A percentile compares a stretch with the other conserved stretches of the same genome.
Conservation (phyloP, 2,113 vertebrate species). For the Bujurquina vittata region DNA sequence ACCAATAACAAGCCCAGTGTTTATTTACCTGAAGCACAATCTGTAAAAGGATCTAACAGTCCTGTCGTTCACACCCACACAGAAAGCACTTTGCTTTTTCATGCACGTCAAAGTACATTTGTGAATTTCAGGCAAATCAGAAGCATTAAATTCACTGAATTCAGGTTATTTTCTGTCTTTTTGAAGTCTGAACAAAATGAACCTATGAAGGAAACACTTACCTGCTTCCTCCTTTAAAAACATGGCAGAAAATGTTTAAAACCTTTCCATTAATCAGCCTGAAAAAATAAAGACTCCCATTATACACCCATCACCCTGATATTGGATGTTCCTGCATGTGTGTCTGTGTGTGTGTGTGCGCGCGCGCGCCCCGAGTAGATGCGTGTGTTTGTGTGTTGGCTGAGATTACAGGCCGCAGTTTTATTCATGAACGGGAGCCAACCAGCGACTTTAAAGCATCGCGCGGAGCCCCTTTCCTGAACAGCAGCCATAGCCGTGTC, state of each 20-base stretch:
- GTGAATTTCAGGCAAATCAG: background rate
- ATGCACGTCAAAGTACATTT: background rate
- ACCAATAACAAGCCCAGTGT: background rate
- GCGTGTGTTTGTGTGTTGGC: conserved; percentile 53
- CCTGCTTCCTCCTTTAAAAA: conserved; percentile 35
- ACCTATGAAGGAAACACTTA: conserved; percentile 29
- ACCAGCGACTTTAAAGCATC: conserved; percentile 77
- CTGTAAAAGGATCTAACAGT: background rate
- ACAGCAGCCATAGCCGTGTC: conserved; percentile 90
- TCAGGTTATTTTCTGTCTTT: conserved; percentile 21
- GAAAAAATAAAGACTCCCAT: conserved; percentile 64
- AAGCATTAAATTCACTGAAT: background rate
- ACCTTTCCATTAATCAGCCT: conserved; percentile 61
- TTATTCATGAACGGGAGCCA: conserved; percentile 80
- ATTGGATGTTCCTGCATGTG: conserved; percentile 52
- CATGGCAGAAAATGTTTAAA: conserved; percentile 37
- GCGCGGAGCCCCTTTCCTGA: conserved; percentile 80
- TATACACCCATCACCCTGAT: conserved; percentile 56
- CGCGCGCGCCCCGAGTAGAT: conserved; percentile 16
- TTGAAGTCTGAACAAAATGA: conserved; percentile 15
- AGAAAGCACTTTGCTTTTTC: background rate
- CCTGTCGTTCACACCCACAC: background rate
- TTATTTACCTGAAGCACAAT: background rate
- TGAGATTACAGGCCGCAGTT: conserved; percentile 79
- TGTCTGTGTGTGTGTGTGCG: conserved; percentile 29